Conservation (phyloP, 2,113 vertebrate species). For the Eulemur macaco region DNA sequence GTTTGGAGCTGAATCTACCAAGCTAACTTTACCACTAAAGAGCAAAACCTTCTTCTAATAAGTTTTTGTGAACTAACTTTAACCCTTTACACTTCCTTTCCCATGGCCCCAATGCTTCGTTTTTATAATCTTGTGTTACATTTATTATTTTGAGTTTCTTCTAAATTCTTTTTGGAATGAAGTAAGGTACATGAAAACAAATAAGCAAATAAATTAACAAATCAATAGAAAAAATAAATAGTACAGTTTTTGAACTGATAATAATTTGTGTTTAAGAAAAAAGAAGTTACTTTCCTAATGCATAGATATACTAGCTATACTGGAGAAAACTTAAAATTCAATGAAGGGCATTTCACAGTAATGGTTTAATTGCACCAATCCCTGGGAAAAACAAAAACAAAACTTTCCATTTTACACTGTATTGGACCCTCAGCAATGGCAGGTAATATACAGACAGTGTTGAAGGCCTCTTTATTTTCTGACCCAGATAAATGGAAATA, state of each 20-base stretch:
- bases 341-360: not conserved
- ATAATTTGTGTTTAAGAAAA: not conserved
- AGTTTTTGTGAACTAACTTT: not conserved
- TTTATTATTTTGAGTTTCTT: conserved; percentile 27
- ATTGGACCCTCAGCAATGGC: not conserved
- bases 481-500: conserved; percentile 45
- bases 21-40: not conserved
- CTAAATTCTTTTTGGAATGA: not conserved
- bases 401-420: not conserved
- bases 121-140: not conserved
- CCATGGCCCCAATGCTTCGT: not conserved
- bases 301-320: not conserved
- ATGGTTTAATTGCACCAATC: not conserved
- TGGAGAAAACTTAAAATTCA: conserved; percentile 21
- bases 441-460: conserved; percentile 40
- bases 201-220: conserved; percentile 15
- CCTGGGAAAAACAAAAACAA: not conserved
- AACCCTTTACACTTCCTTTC: not conserved
- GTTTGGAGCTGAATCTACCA: not conserved
- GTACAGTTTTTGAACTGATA: not conserved
- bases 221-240: conserved; percentile 37
- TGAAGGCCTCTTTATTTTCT: conserved; percentile 39
- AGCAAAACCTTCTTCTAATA: not conserved
- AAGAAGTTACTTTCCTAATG: conserved; percentile 30
- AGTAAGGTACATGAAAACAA: conserved; percentile 13